phyloP scores from a whole-genome alignment of 2,888 invertebrate genomes.

The Pristionchus arcanus region DNA sequence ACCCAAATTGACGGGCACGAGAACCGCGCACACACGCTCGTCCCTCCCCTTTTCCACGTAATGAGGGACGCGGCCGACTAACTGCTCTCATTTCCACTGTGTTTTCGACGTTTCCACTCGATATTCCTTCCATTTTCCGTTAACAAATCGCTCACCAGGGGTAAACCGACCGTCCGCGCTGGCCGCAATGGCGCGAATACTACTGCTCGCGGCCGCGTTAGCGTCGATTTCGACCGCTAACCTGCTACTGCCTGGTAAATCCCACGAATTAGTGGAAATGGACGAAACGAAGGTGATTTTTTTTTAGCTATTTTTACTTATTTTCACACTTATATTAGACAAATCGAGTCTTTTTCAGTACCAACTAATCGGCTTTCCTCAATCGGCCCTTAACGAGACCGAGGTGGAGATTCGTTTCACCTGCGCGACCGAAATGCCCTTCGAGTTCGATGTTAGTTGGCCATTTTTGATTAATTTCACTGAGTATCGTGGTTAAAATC shows the following conservation, averaged over 20 bases:
- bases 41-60: conserved; percentile 45
- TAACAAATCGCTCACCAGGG: neutral
- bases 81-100: neutral
- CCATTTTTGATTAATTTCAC: neutral
- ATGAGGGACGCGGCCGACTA: neutral
- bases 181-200: neutral
- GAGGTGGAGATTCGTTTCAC: conserved; percentile 74
- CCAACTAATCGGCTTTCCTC: conserved; percentile 76
- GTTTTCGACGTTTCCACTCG: neutral
- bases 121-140: neutral
- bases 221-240: conserved; percentile 10
- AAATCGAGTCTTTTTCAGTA: conserved; percentile 66
- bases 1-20: neutral
- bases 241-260: conserved; percentile 54
- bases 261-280: conserved; percentile 52
- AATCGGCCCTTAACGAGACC: conserved; percentile 75
- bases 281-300: conserved; percentile 49
- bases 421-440: conserved; percentile 69
- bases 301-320: neutral
- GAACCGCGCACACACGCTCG: neutral
- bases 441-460: conserved; percentile 69
- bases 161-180: neutral
- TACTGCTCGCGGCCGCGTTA: neutral
- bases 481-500: neutral
- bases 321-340: neutral